Percentiles rank a stretch among this genome's conserved stretches.
Evolutionary conservation across 2,888 invertebrate genomes (phyloP).

Genomic region (Euzophera pinguis): DNA sequence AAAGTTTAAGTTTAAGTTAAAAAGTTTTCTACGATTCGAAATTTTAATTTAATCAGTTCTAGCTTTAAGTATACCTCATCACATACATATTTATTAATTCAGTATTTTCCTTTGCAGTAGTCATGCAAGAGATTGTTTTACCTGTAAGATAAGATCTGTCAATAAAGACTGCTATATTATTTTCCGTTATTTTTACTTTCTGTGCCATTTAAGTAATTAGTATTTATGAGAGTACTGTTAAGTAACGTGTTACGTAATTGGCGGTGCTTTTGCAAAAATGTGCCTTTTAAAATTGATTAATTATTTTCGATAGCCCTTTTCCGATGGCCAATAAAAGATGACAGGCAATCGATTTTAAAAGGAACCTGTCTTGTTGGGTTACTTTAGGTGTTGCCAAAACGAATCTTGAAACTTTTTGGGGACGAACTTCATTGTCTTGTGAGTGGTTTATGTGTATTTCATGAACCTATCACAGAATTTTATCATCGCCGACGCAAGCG

Average conservation of each 20-base stretch:
- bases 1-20: conserved; percentile 23
- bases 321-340: no score
- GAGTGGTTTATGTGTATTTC: no score
- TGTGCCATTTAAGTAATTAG: not conserved
- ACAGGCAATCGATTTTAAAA: no score
- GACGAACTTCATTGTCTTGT: no score
- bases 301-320: not conserved
- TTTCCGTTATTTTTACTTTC: conserved; percentile 26
- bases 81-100: conserved; percentile 57
- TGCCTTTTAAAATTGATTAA: not conserved
- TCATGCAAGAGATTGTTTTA: conserved; percentile 38
- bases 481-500: no score
- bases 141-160: conserved; percentile 56
- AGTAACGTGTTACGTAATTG: not conserved
- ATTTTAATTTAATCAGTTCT: conserved; percentile 24
- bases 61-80: conserved; percentile 44
- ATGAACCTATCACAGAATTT: no score
- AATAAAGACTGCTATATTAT: conserved; percentile 68
- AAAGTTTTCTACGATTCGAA: conserved; percentile 18
- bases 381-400: no score
- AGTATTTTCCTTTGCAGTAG: conserved; percentile 47
- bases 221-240: not conserved
- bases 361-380: no score
- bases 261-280: not conserved
- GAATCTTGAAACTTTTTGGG: no score